Evolutionary conservation across 2,888 invertebrate species (phyloP), one percentile per base, ranked within the genome.

Genomic region (Philereme transversata): DNA sequence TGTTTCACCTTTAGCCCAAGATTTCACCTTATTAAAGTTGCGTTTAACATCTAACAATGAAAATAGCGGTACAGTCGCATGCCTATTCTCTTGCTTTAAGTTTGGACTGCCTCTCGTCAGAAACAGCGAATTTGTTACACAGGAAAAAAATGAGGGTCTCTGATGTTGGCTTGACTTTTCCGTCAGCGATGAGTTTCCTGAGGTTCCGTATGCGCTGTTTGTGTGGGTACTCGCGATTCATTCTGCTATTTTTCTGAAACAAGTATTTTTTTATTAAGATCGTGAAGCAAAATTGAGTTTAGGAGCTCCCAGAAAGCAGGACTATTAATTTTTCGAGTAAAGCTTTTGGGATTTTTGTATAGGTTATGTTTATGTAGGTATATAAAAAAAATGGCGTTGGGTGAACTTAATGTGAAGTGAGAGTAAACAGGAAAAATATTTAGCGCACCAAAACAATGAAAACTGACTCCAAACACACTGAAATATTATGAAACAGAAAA

Each of bases 161-260:
- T 2, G 87, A 78, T 9, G 88, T 88, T n/a, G 93, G 88, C 65
- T 90, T 88, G 46, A 92, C 84, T 74, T 91, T 93, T 55, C 90
- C 91, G 57, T 88, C 86, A 4, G 82, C 83, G 72, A 93, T 92
- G 43, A 92, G 81, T 55, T 83, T 78, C 63, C 92, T 87, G 65
- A 94, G 88, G 81, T 94, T 94, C 67, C 94, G 89, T 60, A 94
- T 90, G 72, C 94, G 93, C 77, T 94, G 93, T 84, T 93, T 93
- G 83, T 94, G 94, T 33, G 94, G 94, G 75, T 94, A 93, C 81
- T 94, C 94, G 80, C 87, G 80, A 35, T 50, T 44, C 47, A 11
- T 51, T n/a, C 9, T 54, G 54, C 51, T 57, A n/a, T 45, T 44
- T 34, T 67, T 59, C 83, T 87, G 79, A 47, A 79, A 78, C 57